These are phyloP conservation scores for Meda fulgida DNA, from an alignment of 2,797 vertebrate species.

Conservation along the genomic window DNA sequence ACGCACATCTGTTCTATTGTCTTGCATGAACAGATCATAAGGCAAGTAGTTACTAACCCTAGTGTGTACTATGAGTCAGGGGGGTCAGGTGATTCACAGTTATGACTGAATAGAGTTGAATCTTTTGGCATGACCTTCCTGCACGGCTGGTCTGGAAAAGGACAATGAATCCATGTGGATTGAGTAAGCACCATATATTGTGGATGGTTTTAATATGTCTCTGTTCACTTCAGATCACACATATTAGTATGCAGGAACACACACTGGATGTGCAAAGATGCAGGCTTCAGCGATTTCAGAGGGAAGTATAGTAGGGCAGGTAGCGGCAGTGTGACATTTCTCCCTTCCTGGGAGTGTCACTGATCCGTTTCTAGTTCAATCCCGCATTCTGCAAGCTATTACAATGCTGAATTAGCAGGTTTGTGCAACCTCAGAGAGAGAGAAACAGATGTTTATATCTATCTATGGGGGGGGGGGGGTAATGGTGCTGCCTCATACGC, in stretches of 20 bases:
- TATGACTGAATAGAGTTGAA: slow-evolving; percentile 8
- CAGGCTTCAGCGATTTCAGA: slow-evolving; percentile 27
- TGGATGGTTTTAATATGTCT: background rate
- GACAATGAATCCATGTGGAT: slow-evolving; percentile 10
- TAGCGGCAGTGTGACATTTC: slow-evolving; percentile 67
- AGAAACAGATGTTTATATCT: slow-evolving; percentile 58
- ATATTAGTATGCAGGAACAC: slow-evolving; percentile 46
- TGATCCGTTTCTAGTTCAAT: slow-evolving; percentile 76
- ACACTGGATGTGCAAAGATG: slow-evolving; percentile 10
- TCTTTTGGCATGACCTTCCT: slow-evolving; percentile 7
- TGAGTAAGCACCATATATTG: background rate
- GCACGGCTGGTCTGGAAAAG: slow-evolving; percentile 11
- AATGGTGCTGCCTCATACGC: slow-evolving; percentile 43
- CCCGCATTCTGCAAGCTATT: slow-evolving; percentile 56
- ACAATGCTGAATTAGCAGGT: slow-evolving; percentile 32
- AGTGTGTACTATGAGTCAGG: background rate
- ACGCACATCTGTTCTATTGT: background rate
- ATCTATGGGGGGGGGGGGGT: slow-evolving; percentile 50
- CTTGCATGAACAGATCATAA: background rate
- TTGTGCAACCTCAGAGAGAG: slow-evolving; percentile 11
- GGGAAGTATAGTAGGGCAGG: slow-evolving; percentile 34
- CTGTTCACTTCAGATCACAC: slow-evolving; percentile 12
- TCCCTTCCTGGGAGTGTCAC: slow-evolving; percentile 58
- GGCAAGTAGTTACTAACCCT: background rate
- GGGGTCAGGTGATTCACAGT: slow-evolving; percentile 19